Evolutionary conservation across 2,888 invertebrate species (phyloP).

Genomic region (Drosophila engyochracea): DNA sequence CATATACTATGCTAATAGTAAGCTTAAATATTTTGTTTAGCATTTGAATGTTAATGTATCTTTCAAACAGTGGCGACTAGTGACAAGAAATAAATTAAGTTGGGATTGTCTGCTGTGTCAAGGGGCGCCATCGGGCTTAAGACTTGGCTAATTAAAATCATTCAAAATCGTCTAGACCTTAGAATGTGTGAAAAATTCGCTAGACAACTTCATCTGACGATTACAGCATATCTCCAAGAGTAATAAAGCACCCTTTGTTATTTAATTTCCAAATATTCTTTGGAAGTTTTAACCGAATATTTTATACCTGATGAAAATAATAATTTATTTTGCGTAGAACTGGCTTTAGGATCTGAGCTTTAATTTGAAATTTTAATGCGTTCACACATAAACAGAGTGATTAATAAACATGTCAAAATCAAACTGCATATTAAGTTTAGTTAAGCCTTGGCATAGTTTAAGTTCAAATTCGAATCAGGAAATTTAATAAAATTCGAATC

Average conservation of each 20-base stretch:
- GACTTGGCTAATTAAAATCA: constrained; percentile 66
- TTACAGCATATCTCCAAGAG: constrained; percentile 2
- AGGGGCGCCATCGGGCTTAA: constrained; percentile 19
- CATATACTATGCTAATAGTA: constrained; percentile 51
- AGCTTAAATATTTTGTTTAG: constrained; percentile 67
- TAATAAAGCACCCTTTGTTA: background rate
- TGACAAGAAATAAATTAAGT: constrained; percentile 49
- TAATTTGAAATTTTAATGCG: constrained; percentile 7
- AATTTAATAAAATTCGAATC: constrained; percentile 15
- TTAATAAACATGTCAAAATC: constrained; percentile 11
- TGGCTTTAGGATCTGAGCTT: background rate
- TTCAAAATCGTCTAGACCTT: constrained; percentile 43
- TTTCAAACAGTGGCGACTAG: constrained; percentile 61
- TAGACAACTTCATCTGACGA: background rate
- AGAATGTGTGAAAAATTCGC: constrained; percentile 10
- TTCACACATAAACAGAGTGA: constrained; percentile 1
- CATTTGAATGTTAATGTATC: constrained; percentile 53
- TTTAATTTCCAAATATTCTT: constrained; percentile 13
- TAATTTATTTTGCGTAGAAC: background rate
- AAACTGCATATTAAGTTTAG: constrained; percentile 7
- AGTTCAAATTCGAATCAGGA: constrained; percentile 22
- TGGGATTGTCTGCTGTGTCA: constrained; percentile 36
- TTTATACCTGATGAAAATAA: background rate
- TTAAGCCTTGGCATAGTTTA: constrained; percentile 45
- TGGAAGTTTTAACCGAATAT: background rate